Conservation (phyloP, 35 echinoderm and acorn worm genomes). For the Eucidaris tribuloides region DNA sequence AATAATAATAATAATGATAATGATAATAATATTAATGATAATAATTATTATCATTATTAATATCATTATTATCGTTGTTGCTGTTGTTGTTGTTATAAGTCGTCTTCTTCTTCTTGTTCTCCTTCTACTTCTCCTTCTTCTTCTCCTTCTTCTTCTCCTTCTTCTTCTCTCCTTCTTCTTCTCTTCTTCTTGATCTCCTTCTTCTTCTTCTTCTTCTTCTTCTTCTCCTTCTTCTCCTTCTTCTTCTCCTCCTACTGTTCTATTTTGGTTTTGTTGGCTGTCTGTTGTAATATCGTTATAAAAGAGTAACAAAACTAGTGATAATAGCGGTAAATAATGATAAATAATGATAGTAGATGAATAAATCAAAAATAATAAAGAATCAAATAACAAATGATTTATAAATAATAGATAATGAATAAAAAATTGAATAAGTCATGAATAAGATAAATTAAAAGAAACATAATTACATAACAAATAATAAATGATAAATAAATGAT, state of each 20-base stretch:
- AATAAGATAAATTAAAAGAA: too few species aligned
- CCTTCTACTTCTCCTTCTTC: not conserved
- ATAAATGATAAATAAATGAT: too few species aligned
- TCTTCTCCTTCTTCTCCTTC: not conserved
- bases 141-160: not conserved
- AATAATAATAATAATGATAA: not conserved
- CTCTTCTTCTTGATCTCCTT: not conserved
- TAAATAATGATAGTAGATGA: too few species aligned
- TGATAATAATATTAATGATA: not conserved
- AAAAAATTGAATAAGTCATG: too few species aligned
- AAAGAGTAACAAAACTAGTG: too few species aligned
- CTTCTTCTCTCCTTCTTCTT: not conserved
- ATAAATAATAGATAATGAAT: too few species aligned
- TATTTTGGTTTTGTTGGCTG: not conserved
- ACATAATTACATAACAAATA: too few species aligned
- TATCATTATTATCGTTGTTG: not conserved
- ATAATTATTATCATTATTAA: not conserved
- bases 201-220: not conserved
- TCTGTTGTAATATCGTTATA: too few species aligned
- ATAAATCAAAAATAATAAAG: too few species aligned
- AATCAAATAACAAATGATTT: too few species aligned
- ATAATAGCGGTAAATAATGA: too few species aligned
- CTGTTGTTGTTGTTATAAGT: not conserved
- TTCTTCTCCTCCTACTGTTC: not conserved
- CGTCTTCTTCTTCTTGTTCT: not conserved